These are phyloP conservation scores for Enteromius mattozi DNA, from an alignment of 2,797 vertebrate species.

Conservation along the genomic window DNA sequence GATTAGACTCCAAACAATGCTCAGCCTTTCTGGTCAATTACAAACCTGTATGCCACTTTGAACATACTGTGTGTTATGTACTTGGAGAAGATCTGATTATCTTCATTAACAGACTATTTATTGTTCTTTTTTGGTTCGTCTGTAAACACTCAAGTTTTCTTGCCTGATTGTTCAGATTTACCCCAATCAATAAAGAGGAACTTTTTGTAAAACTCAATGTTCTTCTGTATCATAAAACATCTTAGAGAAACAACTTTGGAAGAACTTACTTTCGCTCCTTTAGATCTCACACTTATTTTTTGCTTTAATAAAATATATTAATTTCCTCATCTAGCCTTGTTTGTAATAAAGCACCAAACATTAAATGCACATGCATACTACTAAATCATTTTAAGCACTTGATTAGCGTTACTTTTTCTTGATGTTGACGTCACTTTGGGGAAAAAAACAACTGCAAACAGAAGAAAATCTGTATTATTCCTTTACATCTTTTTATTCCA, in stretches of 20 bases:
- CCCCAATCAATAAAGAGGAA: conserved; percentile 81
- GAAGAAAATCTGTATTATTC: neutral
- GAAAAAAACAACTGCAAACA: too few species aligned
- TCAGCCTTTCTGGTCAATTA: conserved; percentile 31
- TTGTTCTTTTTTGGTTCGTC: conserved; percentile 79
- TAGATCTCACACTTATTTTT: conserved; percentile 6
- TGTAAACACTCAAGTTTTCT: conserved; percentile 73
- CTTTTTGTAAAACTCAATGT: conserved; percentile 82
- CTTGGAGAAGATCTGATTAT: conserved; percentile 62
- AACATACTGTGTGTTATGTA: conserved; percentile 60
- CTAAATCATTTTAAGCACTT: neutral
- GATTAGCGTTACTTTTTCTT: neutral
- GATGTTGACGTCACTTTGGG: neutral
- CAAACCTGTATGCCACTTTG: conserved; percentile 62
- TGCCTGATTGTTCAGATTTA: conserved; percentile 73
- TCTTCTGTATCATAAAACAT: conserved; percentile 73
- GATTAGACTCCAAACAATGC: conserved; percentile 60
- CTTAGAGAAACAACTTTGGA: conserved; percentile 46
- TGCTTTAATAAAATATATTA: conserved; percentile 8
- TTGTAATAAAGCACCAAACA: neutral
- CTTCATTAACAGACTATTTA: conserved; percentile 80
- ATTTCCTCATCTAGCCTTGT: neutral
- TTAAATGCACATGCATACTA: neutral
- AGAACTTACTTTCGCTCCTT: conserved; percentile 18
- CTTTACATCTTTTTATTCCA: neutral